These are phyloP conservation scores for Plebejus argus DNA, from an alignment of 2,888 invertebrate genomes.

Conservation along the genomic window DNA sequence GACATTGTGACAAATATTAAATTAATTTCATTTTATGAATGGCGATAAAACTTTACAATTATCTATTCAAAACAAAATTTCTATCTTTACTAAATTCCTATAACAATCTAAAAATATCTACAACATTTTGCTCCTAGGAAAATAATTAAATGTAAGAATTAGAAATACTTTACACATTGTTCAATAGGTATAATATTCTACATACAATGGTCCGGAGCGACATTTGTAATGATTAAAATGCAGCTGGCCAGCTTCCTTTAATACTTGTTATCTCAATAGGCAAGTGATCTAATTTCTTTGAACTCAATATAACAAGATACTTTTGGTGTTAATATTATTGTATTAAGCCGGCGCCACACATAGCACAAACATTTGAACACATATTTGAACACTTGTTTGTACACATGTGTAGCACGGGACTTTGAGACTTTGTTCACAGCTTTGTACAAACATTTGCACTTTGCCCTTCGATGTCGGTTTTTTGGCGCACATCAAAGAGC, in stretches of 20 bases:
- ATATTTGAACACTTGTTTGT: too few relatives aligned
- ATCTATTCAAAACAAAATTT: too few relatives aligned
- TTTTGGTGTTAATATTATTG: background rate
- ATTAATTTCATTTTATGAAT: background rate
- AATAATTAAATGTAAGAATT: background rate
- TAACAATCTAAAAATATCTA: background rate
- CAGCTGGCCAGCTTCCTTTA: conserved; percentile 29
- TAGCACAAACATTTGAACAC: too few relatives aligned
- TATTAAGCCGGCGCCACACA: too few relatives aligned
- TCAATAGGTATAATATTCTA: background rate
- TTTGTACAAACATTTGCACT: too few relatives aligned
- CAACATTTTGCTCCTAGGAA: background rate
- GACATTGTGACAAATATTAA: too few relatives aligned
- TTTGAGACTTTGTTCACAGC: too few relatives aligned
- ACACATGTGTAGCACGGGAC: too few relatives aligned
- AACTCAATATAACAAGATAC: conserved; percentile 2
- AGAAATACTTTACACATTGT: background rate
- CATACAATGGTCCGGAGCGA: background rate
- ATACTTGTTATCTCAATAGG: conserved; percentile 30
- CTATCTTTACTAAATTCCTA: too few relatives aligned
- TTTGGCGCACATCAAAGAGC: too few relatives aligned
- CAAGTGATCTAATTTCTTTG: conserved; percentile 29
- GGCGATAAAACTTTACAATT: too few relatives aligned
- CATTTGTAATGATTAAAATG: conserved; percentile 25
- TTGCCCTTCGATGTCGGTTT: too few relatives aligned